Percentiles rank a stretch among this genome's conserved stretches.
Conservation (phyloP, 2,113 vertebrate species). For the Melospiza melodia region DNA sequence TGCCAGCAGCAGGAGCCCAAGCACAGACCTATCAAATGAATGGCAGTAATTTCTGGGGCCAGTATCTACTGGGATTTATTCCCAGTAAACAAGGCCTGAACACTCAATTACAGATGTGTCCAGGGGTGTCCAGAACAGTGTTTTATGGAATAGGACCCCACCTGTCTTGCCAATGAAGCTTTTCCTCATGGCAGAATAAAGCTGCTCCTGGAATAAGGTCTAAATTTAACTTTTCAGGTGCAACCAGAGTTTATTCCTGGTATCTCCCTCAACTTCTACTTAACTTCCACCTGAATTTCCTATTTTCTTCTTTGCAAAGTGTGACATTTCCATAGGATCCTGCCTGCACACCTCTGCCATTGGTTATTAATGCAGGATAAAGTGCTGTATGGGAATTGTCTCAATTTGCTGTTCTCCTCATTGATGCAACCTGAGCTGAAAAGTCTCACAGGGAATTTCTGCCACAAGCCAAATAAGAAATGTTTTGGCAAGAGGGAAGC, state of each 20-base stretch:
- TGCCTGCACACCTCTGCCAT: background rate
- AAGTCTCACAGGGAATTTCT: background rate
- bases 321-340: background rate
- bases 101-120: background rate
- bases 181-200: background rate
- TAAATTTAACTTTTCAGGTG: background rate
- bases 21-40: background rate
- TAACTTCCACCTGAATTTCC: background rate
- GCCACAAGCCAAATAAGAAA: background rate
- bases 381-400: background rate
- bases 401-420: background rate
- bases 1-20: background rate
- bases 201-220: background rate
- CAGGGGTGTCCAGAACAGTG: background rate
- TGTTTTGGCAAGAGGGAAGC: background rate
- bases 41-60: background rate
- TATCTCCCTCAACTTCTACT: background rate
- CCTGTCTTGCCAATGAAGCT: background rate
- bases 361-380: background rate
- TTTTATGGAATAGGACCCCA: background rate
- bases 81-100: background rate
- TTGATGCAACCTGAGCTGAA: background rate
- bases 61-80: background rate
- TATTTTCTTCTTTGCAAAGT: background rate
- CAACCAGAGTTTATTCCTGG: background rate